Conservation (phyloP, 2,113 vertebrate genomes). For the Excalfactoria chinensis region DNA sequence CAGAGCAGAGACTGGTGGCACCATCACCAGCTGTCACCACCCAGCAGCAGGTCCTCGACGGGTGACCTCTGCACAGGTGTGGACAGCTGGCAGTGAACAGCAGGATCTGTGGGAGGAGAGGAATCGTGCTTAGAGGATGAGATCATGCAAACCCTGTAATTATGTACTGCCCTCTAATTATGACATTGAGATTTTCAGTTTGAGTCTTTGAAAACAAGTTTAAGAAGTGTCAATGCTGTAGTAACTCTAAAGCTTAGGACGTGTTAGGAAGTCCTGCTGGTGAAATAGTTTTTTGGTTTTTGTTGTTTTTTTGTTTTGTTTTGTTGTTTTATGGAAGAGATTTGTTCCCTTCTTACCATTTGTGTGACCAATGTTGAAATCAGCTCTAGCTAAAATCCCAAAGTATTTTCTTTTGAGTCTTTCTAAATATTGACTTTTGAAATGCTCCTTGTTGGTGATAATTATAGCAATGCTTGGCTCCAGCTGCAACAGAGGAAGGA, state of each 20-base stretch:
- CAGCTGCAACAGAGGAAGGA: neutral
- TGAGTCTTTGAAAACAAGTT: neutral
- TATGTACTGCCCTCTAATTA: neutral
- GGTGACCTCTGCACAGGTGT: neutral
- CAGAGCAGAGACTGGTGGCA: neutral
- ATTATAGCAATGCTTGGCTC: neutral
- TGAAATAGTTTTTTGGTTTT: neutral
- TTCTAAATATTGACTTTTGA: neutral
- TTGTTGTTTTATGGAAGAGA: neutral
- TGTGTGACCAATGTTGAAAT: neutral
- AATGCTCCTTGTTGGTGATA: neutral
- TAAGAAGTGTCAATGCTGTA: neutral
- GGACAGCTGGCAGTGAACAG: neutral
- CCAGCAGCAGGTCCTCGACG: neutral
- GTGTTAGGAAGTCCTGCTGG: neutral
- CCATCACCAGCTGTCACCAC: accelerated
- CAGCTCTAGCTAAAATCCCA: neutral
- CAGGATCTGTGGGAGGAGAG: neutral
- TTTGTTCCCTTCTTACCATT: neutral
- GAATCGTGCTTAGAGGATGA: neutral
- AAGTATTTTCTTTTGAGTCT: neutral
- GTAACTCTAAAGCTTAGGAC: neutral
- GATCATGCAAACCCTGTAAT: neutral
- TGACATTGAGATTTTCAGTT: neutral
- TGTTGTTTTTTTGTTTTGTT: no score